A percentile compares a stretch with the other conserved stretches of the same genome.
Conservation (phyloP, 1,140 invertebrate species). For the Trichogramma pretiosum region DNA sequence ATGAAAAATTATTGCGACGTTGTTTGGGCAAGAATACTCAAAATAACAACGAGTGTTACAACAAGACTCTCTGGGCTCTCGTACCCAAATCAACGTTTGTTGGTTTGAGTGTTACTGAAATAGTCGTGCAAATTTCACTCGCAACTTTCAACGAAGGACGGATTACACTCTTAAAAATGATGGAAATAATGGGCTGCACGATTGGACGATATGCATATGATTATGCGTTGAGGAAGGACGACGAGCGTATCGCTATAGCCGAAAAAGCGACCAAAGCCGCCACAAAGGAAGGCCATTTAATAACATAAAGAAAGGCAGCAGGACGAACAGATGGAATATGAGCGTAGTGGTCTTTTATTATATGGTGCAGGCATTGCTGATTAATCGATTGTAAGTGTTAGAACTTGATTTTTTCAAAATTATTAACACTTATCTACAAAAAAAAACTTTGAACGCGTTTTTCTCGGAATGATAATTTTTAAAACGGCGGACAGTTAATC, state of each 20-base stretch:
- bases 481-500: background rate
- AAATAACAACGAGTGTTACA: constrained; percentile 16
- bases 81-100: constrained; percentile 12
- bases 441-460: constrained; percentile 10
- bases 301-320: constrained; percentile 4
- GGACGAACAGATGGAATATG: background rate
- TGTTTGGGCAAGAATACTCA: constrained; percentile 11
- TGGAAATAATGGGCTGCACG: constrained; percentile 12
- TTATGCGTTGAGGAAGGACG: background rate
- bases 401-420: constrained; percentile 7
- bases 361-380: constrained; percentile 11
- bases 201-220: constrained; percentile 4
- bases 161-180: constrained; percentile 11
- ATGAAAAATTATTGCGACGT: constrained; percentile 11
- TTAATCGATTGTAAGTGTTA: constrained; percentile 4
- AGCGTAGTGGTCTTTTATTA: background rate
- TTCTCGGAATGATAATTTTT: background rate
- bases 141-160: constrained; percentile 14
- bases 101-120: constrained; percentile 4
- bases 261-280: constrained; percentile 7
- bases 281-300: constrained; percentile 8
- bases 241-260: constrained; percentile 6
- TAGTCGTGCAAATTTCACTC: constrained; percentile 9
- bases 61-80: constrained; percentile 13
- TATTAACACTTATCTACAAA: background rate